These are phyloP conservation scores for Oxystoma pomonae DNA, from an alignment of 2,888 invertebrate species.

Conservation along the genomic window DNA sequence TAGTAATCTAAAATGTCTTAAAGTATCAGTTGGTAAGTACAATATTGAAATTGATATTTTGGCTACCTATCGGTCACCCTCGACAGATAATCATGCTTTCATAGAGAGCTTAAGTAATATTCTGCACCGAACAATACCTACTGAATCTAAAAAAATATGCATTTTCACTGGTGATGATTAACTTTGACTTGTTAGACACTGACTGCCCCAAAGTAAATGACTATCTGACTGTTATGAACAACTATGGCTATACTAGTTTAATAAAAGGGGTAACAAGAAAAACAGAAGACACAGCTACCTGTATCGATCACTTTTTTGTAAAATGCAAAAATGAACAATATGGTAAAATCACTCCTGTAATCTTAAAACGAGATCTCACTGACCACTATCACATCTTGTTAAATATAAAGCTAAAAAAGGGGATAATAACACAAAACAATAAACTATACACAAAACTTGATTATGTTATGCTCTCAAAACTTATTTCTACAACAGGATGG, in stretches of 20 bases:
- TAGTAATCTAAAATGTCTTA: constrained; percentile 8
- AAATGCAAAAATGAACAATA: constrained; percentile 3
- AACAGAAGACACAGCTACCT: constrained; percentile 4
- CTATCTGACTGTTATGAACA: constrained; percentile 12
- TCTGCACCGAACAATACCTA: too few species aligned
- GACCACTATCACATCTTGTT: constrained; percentile 2
- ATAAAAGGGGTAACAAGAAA: constrained; percentile 13
- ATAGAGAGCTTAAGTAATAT: too few species aligned
- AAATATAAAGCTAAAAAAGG: background rate
- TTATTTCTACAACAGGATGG: background rate
- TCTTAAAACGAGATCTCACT: constrained; percentile 1
- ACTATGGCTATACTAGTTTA: constrained; percentile 14
- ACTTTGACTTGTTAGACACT: too few species aligned
- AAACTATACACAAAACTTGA: background rate
- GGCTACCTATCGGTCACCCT: constrained; percentile 8
- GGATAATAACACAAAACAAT: background rate
- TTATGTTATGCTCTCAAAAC: background rate
- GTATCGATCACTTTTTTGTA: constrained; percentile 17
- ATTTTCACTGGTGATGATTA: background rate
- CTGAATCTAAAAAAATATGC: constrained; percentile 1
- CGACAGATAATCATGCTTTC: constrained; percentile 1
- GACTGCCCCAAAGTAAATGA: too few species aligned
- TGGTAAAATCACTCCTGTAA: too few species aligned
- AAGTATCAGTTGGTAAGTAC: constrained; percentile 2
- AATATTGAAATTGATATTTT: constrained; percentile 10